Evolutionary conservation across 2,797 vertebrate species (phyloP).

Genomic region (Squalus acanthias): DNA sequence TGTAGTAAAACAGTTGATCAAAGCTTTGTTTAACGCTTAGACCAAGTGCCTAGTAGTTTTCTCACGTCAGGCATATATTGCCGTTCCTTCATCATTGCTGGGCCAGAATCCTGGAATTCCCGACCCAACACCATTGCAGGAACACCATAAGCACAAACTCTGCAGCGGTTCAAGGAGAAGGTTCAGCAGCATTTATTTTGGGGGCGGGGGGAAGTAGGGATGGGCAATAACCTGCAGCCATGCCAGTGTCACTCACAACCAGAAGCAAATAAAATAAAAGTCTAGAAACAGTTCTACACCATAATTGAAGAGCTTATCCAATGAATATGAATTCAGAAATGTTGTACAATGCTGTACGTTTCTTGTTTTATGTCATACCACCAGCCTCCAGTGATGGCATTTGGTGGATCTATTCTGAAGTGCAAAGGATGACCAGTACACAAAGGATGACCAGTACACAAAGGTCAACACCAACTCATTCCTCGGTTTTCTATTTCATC

Average conservation of each 20-base stretch:
- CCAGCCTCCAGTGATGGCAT: neutral
- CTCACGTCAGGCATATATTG: neutral
- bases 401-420: neutral
- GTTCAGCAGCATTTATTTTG: neutral
- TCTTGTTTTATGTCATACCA: neutral
- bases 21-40: too few relatives aligned
- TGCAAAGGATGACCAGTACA: neutral
- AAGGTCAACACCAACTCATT: neutral
- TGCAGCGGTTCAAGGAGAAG: neutral
- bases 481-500: neutral
- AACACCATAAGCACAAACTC: neutral
- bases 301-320: neutral
- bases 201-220: neutral
- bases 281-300: neutral
- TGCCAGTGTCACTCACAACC: neutral
- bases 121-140: neutral
- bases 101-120: neutral
- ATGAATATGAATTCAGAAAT: neutral
- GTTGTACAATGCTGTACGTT: neutral
- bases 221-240: neutral
- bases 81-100: neutral
- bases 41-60: too few relatives aligned
- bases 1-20: too few relatives aligned
- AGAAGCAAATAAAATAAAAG: neutral
- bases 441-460: neutral